phyloP scores from a whole-genome alignment of 2,888 invertebrate genomes.

The Villa cingulata region DNA sequence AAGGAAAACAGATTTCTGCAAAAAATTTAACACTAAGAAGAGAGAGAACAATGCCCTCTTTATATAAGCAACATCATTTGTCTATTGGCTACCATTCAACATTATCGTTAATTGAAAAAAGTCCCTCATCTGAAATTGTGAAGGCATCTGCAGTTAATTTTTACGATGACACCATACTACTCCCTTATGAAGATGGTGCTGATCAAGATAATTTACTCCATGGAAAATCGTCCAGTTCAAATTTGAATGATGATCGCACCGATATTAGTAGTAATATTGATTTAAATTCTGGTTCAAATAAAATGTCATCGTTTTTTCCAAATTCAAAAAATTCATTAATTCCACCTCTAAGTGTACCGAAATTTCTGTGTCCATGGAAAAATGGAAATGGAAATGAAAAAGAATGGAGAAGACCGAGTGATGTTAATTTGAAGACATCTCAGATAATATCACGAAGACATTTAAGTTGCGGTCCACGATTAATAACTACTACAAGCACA shows the following conservation, averaged over 20 bases:
- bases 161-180: not conserved
- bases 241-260: not conserved
- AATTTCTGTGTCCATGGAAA: not conserved
- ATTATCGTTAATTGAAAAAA: not conserved
- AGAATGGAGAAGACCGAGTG: not conserved
- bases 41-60: not conserved
- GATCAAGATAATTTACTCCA: not conserved
- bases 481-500: conserved; percentile 1
- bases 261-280: not conserved
- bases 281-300: not conserved
- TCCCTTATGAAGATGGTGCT: not conserved
- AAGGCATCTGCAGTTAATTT: not conserved
- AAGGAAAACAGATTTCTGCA: conserved; percentile 31
- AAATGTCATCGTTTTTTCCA: not conserved
- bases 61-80: not conserved
- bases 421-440: not conserved
- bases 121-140: not conserved
- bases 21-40: conserved; percentile 12
- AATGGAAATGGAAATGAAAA: not conserved
- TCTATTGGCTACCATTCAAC: not conserved
- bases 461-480: conserved; percentile 28
- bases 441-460: conserved; percentile 19
- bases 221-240: not conserved
- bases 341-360: not conserved
- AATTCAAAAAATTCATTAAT: not conserved